A percentile compares a stretch with the other conserved stretches of the same genome.
phyloP scores from a whole-genome alignment of 2,113 vertebrate species.

The Macquaria australasica region DNA sequence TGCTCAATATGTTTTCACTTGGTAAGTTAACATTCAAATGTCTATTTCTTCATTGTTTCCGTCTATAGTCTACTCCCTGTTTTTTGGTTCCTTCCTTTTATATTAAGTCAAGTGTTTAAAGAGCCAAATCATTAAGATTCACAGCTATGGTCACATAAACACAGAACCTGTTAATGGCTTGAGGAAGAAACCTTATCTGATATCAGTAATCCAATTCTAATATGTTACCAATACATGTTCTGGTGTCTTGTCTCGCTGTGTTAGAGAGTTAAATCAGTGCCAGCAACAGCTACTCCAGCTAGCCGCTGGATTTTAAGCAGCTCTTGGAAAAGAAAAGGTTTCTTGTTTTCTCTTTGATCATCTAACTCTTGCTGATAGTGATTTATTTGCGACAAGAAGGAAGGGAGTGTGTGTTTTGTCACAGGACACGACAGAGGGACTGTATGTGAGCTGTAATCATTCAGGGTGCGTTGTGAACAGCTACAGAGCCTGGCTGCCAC shows the following conservation, averaged over 20 bases:
- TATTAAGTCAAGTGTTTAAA: not conserved
- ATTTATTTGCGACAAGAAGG: constrained; percentile 27
- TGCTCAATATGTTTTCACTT: constrained; percentile 81
- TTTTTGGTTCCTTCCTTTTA: not conserved
- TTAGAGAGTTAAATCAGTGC: constrained; percentile 34
- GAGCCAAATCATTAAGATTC: constrained; percentile 13
- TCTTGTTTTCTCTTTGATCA: constrained; percentile 29
- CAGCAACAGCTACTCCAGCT: constrained; percentile 12
- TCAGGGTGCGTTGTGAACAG: constrained; percentile 22
- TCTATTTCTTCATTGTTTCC: constrained; percentile 20
- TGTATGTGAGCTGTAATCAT: constrained; percentile 36
- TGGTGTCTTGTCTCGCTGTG: constrained; percentile 5
- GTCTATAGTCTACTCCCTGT: not conserved
- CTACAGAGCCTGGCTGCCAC: constrained; percentile 48
- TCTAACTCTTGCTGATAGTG: constrained; percentile 20
- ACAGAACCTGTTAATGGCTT: not conserved
- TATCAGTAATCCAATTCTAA: not conserved
- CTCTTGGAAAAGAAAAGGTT: constrained; percentile 6
- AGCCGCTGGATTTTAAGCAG: not conserved
- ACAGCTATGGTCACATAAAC: not conserved
- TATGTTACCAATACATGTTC: constrained; percentile 8
- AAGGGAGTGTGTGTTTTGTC: constrained; percentile 35
- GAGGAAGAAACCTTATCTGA: not conserved
- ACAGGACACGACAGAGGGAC: constrained; percentile 25
- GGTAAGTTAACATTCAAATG: constrained; percentile 78